Evolutionary conservation across 2,888 invertebrate species (phyloP), one percentile per base, ranked within the genome.

Genomic region (Nomada goodeniana): DNA sequence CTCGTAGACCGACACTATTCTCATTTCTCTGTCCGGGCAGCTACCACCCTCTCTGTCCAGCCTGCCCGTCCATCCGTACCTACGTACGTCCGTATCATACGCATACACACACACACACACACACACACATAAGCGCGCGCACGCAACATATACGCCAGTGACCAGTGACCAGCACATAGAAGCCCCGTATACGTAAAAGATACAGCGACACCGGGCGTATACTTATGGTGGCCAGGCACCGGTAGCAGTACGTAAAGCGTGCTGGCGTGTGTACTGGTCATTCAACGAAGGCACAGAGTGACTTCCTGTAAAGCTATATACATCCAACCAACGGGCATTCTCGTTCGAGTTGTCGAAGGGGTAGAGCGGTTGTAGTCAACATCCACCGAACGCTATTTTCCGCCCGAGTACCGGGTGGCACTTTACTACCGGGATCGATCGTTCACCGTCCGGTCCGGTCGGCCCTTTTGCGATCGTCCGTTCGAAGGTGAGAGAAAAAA

Each of bases 1-100:
- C 92, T 92, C 92, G 92, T 91, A 91, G 91, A 93, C 93, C 93
- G 92, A 92, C 92, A 92, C 93, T 92, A 93, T 93, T 92, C 93
- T 92, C 92, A 93, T 93, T 93, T 92, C 93, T 91, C 92, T 90
- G 91, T 91, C 90, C 90, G 86, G 87, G 88, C 84, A 86, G 87
- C 87, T 79, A 84, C 86, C 83, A 86, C 88, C 84, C 76, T 86
- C 85, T 86, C 87, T 77, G 77, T 87, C 86, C 82, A 77, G 85
- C 83, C 83, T 81, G 75, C 72, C 80, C 81, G 86, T 83, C 85
- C 87, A 80, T 82, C 80, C 88, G 85, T 87, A 85, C 76, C 75
- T 77, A 82, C 80, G 72, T 80, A 79, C 72, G 83, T 82, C 59
- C 71, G 80, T 86, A 85, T 77, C 82, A 81, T 78, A 72, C 84